Percentiles rank a stretch among this genome's conserved stretches.
phyloP scores from a whole-genome alignment of 2,888 invertebrate species.

The Norana najaformis region DNA sequence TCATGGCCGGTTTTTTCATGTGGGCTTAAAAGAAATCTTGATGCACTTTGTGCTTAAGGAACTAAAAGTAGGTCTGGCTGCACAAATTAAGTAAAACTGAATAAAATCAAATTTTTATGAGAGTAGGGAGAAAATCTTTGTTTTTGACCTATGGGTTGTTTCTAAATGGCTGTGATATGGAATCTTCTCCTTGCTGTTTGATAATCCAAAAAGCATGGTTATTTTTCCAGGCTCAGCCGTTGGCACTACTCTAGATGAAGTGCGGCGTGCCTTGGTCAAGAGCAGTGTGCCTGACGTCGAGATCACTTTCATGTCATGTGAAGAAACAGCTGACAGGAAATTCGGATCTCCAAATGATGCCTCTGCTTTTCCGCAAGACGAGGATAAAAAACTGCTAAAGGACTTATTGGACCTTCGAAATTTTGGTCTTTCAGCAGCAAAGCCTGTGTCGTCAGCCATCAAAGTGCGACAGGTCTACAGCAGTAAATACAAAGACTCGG shows the following conservation, averaged over 20 bases:
- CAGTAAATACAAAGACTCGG: neutral
- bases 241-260: slow-evolving; percentile 17
- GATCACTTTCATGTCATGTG: neutral
- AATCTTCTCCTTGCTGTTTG: neutral
- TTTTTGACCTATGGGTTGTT: neutral
- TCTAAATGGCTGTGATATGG: neutral
- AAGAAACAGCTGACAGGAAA: neutral
- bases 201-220: neutral
- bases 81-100: neutral
- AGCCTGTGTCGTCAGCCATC: neutral
- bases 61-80: neutral
- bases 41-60: neutral
- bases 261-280: slow-evolving; percentile 14
- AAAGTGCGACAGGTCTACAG: slow-evolving; percentile 3
- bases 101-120: too few species aligned
- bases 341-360: neutral
- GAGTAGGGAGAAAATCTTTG: neutral
- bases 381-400: slow-evolving; percentile 7
- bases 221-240: neutral
- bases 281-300: neutral
- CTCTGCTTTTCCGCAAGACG: slow-evolving; percentile 3
- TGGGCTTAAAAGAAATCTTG: neutral
- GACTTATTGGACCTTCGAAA: slow-evolving; percentile 16
- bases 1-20: neutral
- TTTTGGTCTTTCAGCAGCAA: neutral